phyloP scores from a whole-genome alignment of 2,888 invertebrate species.

The Ichneumon xanthorius region DNA sequence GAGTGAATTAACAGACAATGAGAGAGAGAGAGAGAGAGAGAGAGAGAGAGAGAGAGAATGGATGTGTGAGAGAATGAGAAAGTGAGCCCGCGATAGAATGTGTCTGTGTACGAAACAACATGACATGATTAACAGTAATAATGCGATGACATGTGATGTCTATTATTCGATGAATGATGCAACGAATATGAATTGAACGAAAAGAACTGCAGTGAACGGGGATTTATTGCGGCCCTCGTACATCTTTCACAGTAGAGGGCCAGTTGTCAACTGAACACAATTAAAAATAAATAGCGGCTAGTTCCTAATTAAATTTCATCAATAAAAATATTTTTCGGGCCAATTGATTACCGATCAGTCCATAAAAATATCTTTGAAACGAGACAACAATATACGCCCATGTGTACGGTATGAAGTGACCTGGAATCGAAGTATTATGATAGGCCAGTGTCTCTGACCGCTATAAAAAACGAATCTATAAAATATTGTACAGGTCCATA shows the following conservation, averaged over 20 bases:
- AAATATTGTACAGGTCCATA: neutral
- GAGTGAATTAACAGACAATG: constrained; percentile 38
- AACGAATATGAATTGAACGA: constrained; percentile 37
- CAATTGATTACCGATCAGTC: constrained; percentile 55
- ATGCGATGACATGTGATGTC: constrained; percentile 55
- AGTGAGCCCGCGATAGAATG: constrained; percentile 19
- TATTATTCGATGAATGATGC: constrained; percentile 54
- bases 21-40: constrained; percentile 51
- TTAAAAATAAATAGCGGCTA: constrained; percentile 16
- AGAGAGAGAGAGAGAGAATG: constrained; percentile 47
- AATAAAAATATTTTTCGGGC: constrained; percentile 46
- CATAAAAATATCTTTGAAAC: constrained; percentile 38
- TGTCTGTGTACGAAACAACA: constrained; percentile 53
- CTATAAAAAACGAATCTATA: neutral
- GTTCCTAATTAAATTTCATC: constrained; percentile 30
- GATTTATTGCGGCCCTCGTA: constrained; percentile 29
- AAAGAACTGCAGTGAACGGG: constrained; percentile 50
- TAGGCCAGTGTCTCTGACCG: neutral
- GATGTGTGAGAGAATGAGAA: neutral
- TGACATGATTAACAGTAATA: constrained; percentile 43
- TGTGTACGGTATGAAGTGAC: constrained; percentile 6
- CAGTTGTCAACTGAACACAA: constrained; percentile 9
- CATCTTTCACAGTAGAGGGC: constrained; percentile 10
- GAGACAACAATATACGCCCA: constrained; percentile 10
- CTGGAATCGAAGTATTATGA: neutral